Conservation (phyloP, 2,113 vertebrate genomes). For the Lynx canadensis region DNA sequence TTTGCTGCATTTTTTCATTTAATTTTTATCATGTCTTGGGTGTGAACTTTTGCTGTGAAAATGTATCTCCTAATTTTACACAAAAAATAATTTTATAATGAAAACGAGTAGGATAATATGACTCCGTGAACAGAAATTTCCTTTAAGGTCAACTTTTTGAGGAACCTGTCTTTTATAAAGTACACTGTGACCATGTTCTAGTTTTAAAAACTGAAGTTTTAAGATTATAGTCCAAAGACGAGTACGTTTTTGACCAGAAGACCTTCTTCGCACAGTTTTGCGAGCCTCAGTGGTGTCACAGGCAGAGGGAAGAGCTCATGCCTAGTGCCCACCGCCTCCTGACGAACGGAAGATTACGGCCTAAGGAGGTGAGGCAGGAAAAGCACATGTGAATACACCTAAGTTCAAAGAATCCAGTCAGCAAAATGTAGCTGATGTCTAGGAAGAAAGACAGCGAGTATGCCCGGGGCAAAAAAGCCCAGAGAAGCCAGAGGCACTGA, state of each 20-base stretch:
- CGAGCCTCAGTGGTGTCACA: neutral
- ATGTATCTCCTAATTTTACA: neutral
- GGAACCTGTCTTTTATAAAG: neutral
- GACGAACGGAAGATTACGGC: no score
- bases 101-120: neutral
- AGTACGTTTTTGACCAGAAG: neutral
- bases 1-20: neutral
- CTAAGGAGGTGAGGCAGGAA: neutral
- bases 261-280: neutral
- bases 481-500: neutral
- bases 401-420: neutral
- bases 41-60: neutral
- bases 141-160: conserved; percentile 4
- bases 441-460: neutral
- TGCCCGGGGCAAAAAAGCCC: neutral
- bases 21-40: conserved; percentile 3
- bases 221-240: neutral
- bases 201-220: neutral
- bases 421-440: neutral
- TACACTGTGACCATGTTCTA: neutral
- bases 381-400: neutral
- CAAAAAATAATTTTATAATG: conserved; percentile 36
- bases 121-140: conserved; percentile 59
- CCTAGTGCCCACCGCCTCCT: neutral
- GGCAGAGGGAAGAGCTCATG: neutral